Conservation (phyloP, 1,140 invertebrate species). For the Adelges cooleyi region DNA sequence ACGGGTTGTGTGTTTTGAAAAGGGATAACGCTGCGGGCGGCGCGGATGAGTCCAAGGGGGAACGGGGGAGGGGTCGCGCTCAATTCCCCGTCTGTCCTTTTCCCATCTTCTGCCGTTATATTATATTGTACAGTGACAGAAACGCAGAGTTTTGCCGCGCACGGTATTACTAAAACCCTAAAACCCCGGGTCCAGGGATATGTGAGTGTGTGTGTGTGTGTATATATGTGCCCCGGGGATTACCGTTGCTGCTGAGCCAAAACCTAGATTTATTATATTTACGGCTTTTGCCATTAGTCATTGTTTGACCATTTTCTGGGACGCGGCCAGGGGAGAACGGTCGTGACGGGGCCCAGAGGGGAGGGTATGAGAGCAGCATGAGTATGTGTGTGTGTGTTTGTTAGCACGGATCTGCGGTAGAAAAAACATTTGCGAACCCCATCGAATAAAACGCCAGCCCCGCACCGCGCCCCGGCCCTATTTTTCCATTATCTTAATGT, state of each 20-base stretch:
- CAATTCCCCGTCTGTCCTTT: constrained; percentile 25
- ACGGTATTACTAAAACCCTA: constrained; percentile 12
- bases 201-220: background rate
- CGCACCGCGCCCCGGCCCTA: background rate
- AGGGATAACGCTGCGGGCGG: background rate
- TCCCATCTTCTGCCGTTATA: background rate
- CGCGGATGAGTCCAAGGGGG: background rate
- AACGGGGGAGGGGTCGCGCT: background rate
- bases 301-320: constrained; percentile 26
- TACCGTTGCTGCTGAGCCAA: constrained; percentile 16
- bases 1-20: constrained; percentile 3
- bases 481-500: constrained; percentile 28
- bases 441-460: background rate
- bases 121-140: constrained; percentile 21
- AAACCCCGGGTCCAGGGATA: constrained; percentile 9
- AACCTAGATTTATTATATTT: constrained; percentile 29
- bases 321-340: background rate
- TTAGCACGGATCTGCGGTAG: background rate
- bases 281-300: constrained; percentile 27
- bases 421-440: constrained; percentile 1
- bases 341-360: too few relatives aligned
- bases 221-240: background rate
- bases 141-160: background rate
- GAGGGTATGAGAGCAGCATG: too few relatives aligned
- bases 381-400: too few relatives aligned